phyloP scores from a whole-genome alignment of 2,888 invertebrate species.

The Zygothrica quintamaculata region DNA sequence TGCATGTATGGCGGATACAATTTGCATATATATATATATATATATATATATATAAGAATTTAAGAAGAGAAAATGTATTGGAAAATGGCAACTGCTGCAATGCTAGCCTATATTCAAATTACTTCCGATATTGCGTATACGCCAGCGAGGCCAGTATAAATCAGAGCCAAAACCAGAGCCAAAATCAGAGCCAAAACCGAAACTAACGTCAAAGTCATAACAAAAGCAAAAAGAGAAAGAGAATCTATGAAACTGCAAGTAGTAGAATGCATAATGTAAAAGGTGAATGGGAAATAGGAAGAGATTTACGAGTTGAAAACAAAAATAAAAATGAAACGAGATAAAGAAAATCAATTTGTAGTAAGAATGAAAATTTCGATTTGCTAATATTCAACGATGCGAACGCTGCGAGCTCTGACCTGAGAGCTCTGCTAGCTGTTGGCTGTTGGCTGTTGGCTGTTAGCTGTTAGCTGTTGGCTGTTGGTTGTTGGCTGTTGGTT shows the following conservation, averaged over 20 bases:
- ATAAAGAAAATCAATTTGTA: constrained; percentile 73
- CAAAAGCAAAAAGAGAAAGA: constrained; percentile 30
- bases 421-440: no score
- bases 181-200: background rate
- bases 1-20: constrained; percentile 58
- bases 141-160: constrained; percentile 40
- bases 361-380: constrained; percentile 71
- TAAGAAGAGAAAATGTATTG: background rate
- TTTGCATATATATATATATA: constrained; percentile 24
- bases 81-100: constrained; percentile 6
- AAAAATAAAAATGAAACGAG: constrained; percentile 9
- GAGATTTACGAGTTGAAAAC: no score
- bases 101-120: constrained; percentile 1
- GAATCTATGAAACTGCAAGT: constrained; percentile 22
- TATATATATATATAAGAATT: constrained; percentile 1
- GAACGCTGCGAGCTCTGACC: constrained; percentile 14
- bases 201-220: background rate
- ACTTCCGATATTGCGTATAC: constrained; percentile 53
- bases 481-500: background rate
- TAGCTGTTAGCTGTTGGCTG: constrained; percentile 26
- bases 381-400: constrained; percentile 38
- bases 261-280: constrained; percentile 33
- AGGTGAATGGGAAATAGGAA: constrained; percentile 16
- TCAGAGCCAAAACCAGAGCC: constrained; percentile 23
- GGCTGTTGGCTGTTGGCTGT: constrained; percentile 20